These are phyloP conservation scores for Pocota personata DNA, from an alignment of 2,888 invertebrate species.

Conservation along the genomic window DNA sequence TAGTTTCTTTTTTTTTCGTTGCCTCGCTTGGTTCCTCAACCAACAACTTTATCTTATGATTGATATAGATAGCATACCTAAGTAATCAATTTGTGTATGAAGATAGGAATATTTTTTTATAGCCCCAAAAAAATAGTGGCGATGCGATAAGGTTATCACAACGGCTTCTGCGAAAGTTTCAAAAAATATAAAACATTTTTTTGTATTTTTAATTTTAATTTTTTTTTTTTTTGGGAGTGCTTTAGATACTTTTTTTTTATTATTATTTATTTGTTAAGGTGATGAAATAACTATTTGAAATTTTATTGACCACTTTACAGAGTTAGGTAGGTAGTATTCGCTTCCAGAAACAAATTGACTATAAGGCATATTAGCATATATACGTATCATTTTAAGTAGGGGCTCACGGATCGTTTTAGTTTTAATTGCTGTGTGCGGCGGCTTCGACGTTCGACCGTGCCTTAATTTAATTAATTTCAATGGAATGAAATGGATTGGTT, in stretches of 20 bases:
- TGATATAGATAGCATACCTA: conserved; percentile 68
- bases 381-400: conserved; percentile 1
- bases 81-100: conserved; percentile 63
- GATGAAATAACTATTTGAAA: conserved; percentile 45
- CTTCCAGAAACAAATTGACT: conserved; percentile 50
- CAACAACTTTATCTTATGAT: conserved; percentile 62
- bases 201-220: background rate
- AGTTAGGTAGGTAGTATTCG: background rate
- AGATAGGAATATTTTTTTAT: conserved; percentile 48
- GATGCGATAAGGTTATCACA: conserved; percentile 64
- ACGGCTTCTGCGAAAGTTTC: conserved; percentile 66
- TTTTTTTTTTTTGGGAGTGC: background rate
- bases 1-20: conserved; percentile 22
- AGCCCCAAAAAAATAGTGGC: conserved; percentile 62
- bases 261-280: conserved; percentile 20
- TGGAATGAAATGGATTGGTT: conserved; percentile 12
- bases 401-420: conserved; percentile 13
- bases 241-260: conserved; percentile 4
- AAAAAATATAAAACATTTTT: background rate
- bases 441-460: conserved; percentile 47
- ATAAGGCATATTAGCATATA: conserved; percentile 43
- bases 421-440: conserved; percentile 26
- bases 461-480: conserved; percentile 49
- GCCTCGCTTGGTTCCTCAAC: background rate
- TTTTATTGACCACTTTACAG: conserved; percentile 34